Conservation (phyloP, 2,888 invertebrate species). For the Orchestes rusci region DNA sequence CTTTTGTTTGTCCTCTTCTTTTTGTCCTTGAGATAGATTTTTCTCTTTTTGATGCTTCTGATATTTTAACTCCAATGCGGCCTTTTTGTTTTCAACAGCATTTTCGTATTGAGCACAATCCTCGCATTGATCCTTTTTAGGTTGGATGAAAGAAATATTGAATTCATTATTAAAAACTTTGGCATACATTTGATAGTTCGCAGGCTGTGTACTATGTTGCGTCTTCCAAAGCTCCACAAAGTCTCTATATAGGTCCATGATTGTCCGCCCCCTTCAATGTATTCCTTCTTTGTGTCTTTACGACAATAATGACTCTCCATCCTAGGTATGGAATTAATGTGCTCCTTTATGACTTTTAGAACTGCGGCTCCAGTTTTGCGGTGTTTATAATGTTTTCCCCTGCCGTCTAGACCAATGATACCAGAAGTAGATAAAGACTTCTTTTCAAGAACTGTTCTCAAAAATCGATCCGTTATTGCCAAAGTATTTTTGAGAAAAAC, state of each 20-base stretch:
- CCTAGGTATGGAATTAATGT: slow-evolving; percentile 5
- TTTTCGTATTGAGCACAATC: slow-evolving; percentile 1
- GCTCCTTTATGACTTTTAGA: background rate
- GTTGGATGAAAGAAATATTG: slow-evolving; percentile 1
- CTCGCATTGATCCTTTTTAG: slow-evolving; percentile 5
- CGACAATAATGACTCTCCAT: slow-evolving; percentile 1
- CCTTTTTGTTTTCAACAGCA: background rate
- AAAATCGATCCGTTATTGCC: background rate
- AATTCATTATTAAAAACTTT: slow-evolving; percentile 3
- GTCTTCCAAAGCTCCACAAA: background rate
- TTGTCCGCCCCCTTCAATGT: slow-evolving; percentile 2
- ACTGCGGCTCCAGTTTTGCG: background rate
- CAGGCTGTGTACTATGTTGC: background rate
- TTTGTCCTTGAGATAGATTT: background rate
- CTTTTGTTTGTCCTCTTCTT: slow-evolving; percentile 3
- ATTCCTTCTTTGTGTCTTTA: background rate
- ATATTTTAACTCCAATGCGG: background rate
- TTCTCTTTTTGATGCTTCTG: slow-evolving; percentile 3
- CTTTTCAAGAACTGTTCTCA: slow-evolving; percentile 4
- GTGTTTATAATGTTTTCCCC: slow-evolving; percentile 6
- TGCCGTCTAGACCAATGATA: background rate
- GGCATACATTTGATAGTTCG: background rate
- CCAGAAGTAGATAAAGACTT: background rate
- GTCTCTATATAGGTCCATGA: slow-evolving; percentile 1
- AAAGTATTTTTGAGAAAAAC: background rate